Conservation (phyloP, 2,888 invertebrate species). For the Disparrhopalites patrizii region DNA sequence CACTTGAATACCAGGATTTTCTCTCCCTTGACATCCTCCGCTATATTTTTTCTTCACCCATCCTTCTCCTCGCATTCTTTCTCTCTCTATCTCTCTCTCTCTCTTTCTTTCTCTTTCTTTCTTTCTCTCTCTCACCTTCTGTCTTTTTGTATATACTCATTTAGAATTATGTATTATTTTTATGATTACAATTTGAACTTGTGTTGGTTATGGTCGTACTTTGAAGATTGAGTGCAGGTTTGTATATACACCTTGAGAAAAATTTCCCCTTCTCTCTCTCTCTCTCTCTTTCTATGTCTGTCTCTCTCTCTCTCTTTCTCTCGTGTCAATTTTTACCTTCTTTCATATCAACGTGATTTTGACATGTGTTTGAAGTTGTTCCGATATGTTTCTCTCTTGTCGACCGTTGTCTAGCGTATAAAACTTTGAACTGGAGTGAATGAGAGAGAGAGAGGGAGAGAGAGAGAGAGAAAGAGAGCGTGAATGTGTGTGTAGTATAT, state of each 20-base stretch:
- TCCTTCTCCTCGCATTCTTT: background rate
- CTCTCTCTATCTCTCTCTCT: background rate
- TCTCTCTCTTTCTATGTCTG: too few relatives aligned
- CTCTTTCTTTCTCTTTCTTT: background rate
- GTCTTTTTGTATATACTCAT: too few relatives aligned
- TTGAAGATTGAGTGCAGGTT: background rate
- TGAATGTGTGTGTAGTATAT: too few relatives aligned
- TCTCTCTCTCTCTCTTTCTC: background rate
- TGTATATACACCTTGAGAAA: background rate
- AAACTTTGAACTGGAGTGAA: too few relatives aligned
- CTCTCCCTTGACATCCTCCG: conserved; percentile 23
- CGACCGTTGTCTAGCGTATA: too few relatives aligned
- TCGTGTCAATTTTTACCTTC: background rate
- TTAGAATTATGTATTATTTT: too few relatives aligned
- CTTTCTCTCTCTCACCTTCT: background rate
- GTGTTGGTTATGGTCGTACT: background rate
- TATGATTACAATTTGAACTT: background rate
- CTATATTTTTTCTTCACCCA: conserved; percentile 20
- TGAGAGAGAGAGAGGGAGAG: background rate
- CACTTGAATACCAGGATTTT: conserved; percentile 23
- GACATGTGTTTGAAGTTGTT: conserved; percentile 15
- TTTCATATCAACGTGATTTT: background rate
- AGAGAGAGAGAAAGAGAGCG: too few relatives aligned
- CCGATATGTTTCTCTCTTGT: background rate
- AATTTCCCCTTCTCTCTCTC: background rate